These are phyloP conservation scores for Picus viridis DNA, from an alignment of 2,797 vertebrate genomes.

Conservation along the genomic window DNA sequence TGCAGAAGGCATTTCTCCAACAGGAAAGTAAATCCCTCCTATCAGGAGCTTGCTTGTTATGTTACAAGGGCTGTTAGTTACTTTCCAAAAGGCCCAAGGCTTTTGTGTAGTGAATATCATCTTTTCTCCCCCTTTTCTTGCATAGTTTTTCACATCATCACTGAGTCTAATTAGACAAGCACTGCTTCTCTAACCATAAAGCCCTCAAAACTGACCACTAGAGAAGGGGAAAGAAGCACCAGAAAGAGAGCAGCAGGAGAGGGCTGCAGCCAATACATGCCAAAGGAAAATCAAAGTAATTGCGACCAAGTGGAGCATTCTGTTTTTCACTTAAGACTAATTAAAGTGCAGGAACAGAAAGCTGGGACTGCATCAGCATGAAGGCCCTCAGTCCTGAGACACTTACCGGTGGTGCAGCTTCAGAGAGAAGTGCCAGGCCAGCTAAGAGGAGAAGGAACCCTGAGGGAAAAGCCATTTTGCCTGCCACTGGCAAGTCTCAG, in stretches of 20 bases:
- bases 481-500: neutral
- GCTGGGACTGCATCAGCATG: neutral
- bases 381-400: neutral
- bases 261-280: neutral
- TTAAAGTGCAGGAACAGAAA: neutral
- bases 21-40: neutral
- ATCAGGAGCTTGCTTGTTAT: neutral
- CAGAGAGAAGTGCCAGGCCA: slow-evolving; percentile 71
- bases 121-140: neutral
- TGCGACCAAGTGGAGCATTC: neutral
- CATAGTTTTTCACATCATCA: rapidly evolving
- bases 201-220: neutral
- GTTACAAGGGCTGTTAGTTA: neutral
- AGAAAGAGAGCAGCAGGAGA: neutral
- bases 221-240: neutral
- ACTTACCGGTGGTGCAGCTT: slow-evolving; percentile 83
- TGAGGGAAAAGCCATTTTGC: slow-evolving; percentile 78
- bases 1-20: neutral
- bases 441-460: slow-evolving; percentile 75
- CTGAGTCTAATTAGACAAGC: neutral
- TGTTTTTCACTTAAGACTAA: neutral
- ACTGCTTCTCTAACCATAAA: neutral
- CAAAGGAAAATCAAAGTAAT: neutral
- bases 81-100: neutral
- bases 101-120: neutral